Evolutionary conservation across 2,113 vertebrate species (phyloP).

Genomic region (Probosciger aterrimus): DNA sequence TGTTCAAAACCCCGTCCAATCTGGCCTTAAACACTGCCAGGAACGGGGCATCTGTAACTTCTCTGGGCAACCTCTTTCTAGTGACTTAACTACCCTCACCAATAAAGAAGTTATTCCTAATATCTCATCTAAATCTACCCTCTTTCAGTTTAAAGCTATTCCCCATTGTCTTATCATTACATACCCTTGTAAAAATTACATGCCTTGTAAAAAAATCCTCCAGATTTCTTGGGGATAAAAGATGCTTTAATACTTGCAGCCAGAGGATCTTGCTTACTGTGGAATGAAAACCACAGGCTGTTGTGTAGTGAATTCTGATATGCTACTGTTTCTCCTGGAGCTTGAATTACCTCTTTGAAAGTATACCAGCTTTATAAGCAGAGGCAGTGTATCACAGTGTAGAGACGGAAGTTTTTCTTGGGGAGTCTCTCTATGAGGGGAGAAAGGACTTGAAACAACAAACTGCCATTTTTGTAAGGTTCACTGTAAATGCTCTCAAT

Average conservation of each 20-base stretch:
- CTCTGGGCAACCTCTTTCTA: not conserved
- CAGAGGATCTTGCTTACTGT: not conserved
- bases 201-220: not conserved
- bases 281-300: not conserved
- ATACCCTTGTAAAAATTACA: not conserved
- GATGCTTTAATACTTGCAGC: not conserved
- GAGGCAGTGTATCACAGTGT: fast-evolving
- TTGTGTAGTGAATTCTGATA: not conserved
- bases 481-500: not conserved
- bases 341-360: not conserved
- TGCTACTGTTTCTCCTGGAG: not conserved
- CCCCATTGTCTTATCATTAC: not conserved
- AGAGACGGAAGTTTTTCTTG: not conserved
- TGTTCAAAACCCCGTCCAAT: not conserved
- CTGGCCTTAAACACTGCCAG: not conserved
- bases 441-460: not conserved
- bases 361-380: not conserved
- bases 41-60: not conserved
- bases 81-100: not conserved
- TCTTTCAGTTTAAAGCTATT: not conserved
- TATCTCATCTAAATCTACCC: not conserved
- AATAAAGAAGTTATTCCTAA: not conserved
- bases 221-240: not conserved
- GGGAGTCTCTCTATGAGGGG: not conserved
- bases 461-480: not conserved